Evolutionary conservation across 2,797 vertebrate genomes (phyloP).

Genomic region (Nyctibius grandis): DNA sequence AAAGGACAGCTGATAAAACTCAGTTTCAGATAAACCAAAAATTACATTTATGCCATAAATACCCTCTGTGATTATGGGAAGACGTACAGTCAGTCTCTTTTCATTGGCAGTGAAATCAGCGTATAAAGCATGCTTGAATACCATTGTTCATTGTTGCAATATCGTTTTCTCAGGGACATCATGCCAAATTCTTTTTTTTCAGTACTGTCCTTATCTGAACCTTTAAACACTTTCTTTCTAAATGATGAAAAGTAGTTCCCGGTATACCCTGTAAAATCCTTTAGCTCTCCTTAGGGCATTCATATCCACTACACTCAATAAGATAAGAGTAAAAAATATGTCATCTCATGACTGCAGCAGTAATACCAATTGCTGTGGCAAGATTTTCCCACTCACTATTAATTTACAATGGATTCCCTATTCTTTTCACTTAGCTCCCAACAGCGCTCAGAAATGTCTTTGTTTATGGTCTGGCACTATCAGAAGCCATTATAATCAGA

Average conservation of each 20-base stretch:
- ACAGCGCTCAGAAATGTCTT: background rate
- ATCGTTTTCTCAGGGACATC: conserved; percentile 39
- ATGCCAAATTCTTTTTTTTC: conserved; percentile 60
- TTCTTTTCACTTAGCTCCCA: background rate
- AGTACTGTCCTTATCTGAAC: conserved; percentile 61
- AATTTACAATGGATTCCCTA: background rate
- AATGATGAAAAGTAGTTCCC: conserved; percentile 1
- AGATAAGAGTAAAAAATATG: background rate
- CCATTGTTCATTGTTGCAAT: conserved; percentile 39
- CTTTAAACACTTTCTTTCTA: conserved; percentile 45
- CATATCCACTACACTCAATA: background rate
- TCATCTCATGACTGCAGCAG: background rate
- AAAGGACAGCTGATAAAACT: conserved; percentile 60
- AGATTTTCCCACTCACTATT: background rate
- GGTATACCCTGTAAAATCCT: background rate
- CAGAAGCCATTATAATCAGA: background rate
- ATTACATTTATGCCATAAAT: conserved; percentile 59
- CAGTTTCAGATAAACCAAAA: conserved; percentile 56
- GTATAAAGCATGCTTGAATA: conserved; percentile 35
- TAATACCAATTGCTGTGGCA: background rate
- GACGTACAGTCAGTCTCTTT: conserved; percentile 47
- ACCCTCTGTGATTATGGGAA: conserved; percentile 37
- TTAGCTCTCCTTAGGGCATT: background rate
- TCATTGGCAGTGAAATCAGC: conserved; percentile 61
- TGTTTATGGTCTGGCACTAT: background rate